Percentiles rank a stretch among this genome's conserved stretches.
Conservation (phyloP, 2,888 invertebrate genomes). For the Rhodophaea formosa region DNA sequence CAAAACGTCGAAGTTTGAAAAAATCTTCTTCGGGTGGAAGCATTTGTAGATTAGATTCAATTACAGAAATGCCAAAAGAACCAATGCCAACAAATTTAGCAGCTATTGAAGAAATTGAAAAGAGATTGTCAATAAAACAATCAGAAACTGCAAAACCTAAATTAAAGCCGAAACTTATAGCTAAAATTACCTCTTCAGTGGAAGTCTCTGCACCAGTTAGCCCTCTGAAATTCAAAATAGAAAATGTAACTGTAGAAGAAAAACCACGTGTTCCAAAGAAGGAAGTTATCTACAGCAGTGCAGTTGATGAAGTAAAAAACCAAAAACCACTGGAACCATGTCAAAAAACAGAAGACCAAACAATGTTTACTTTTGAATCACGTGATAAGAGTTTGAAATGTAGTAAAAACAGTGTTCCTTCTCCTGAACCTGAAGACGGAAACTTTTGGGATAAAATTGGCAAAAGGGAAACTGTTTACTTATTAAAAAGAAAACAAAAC, state of each 20-base stretch:
- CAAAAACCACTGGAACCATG: conserved; percentile 27
- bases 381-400: neutral
- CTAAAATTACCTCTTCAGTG: conserved; percentile 78
- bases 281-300: conserved; percentile 60
- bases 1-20: conserved; percentile 63
- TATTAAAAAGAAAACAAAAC: conserved; percentile 78
- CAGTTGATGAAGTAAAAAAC: conserved; percentile 28
- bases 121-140: conserved; percentile 48
- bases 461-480: conserved; percentile 83
- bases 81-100: conserved; percentile 48
- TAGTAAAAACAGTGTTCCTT: conserved; percentile 32
- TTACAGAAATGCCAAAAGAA: conserved; percentile 68
- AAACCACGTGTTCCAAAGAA: conserved; percentile 56
- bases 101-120: conserved; percentile 75
- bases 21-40: conserved; percentile 70
- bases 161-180: conserved; percentile 79
- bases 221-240: conserved; percentile 78
- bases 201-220: conserved; percentile 71
- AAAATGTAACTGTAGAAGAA: conserved; percentile 83
- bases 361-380: conserved; percentile 2
- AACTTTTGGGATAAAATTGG: conserved; percentile 86
- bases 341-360: conserved; percentile 20
- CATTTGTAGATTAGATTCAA: conserved; percentile 69
- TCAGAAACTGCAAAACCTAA: conserved; percentile 46
- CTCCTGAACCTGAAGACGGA: conserved; percentile 68